Evolutionary conservation across 2,888 invertebrate species (phyloP).

Genomic region (Cerastis leucographa): DNA sequence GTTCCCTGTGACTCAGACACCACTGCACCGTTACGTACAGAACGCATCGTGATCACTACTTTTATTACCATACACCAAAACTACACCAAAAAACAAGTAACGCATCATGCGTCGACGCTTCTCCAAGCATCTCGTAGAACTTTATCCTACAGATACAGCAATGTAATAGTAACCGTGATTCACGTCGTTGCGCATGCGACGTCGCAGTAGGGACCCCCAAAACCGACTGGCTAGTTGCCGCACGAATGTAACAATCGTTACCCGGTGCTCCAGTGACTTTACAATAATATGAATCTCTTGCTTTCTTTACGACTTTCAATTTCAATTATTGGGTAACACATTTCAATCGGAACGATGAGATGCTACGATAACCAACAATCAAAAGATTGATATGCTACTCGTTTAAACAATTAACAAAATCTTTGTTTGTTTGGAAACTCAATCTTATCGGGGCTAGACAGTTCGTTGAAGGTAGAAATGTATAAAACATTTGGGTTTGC

Average conservation of each 20-base stretch:
- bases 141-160: constrained; percentile 51
- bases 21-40: constrained; percentile 88
- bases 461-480: constrained; percentile 40
- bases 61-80: constrained; percentile 66
- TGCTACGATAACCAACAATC: constrained; percentile 54
- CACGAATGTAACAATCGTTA: constrained; percentile 84
- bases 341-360: constrained; percentile 67
- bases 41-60: constrained; percentile 82
- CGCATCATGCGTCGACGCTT: constrained; percentile 53
- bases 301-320: constrained; percentile 85
- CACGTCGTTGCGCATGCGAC: constrained; percentile 32
- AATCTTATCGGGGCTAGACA: constrained; percentile 43
- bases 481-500: constrained; percentile 56
- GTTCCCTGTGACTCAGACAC: constrained; percentile 89
- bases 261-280: constrained; percentile 87
- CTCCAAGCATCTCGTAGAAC: background rate
- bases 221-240: constrained; percentile 77
- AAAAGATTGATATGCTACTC: constrained; percentile 48
- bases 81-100: constrained; percentile 21
- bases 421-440: constrained; percentile 46
- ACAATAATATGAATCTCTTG: constrained; percentile 82
- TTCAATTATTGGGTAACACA: constrained; percentile 78
- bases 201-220: constrained; percentile 65
- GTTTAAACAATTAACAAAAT: constrained; percentile 55
- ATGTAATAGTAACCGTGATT: constrained; percentile 64